Base-by-base conservation (phyloP, 2,888 invertebrate species). In the Villa cingulata region DNA sequence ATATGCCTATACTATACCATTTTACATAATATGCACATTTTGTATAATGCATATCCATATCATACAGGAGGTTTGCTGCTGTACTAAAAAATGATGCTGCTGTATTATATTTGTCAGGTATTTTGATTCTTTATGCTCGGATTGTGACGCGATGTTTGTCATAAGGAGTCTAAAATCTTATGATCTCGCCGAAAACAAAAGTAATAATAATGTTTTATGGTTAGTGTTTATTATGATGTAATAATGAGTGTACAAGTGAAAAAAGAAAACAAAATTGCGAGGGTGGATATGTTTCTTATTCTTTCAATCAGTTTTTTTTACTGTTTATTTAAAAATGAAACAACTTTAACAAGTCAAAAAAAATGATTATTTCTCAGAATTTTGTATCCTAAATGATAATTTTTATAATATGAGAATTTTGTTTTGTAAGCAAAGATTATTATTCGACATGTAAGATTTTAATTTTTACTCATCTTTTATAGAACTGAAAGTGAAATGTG, bases 101-200 rank as follows among this genome's bases (percentile, higher is more conserved):
- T 12, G 29, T 32, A 32, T 12, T 32, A 12, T 32, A 3, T 1
- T 32, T 32, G 29, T 32, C 29, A 32, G 29, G 29, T 32, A 27
- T 32, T 32, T 32, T 32, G 29, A 32, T 32, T 32, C 12, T 32
- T 32, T 12, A 32, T 32, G 12, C 12, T 32, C 12, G 12, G 29
- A 32, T 32, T 32, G 29, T 46, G 46, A 46, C 46, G 41, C 46
- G 46, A 46, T 46, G 41, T 46, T n/a, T 41, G 46, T 46, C 46
- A 46, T 37, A 41, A 37, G 41, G 36, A 37, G 34, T 34, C 41
- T 36, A 40, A 16, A 36, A 20, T 32, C 32, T 46, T 46, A n/a
- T 37, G 46, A 46, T 37, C 42, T 46, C 18, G 41, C 46, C 46
- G 46, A 46, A 46, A 41, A 27, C 17, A n/a, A 37, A n/a, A 32